phyloP scores from a whole-genome alignment of 1,140 invertebrate genomes.

The Nymphalis io region DNA sequence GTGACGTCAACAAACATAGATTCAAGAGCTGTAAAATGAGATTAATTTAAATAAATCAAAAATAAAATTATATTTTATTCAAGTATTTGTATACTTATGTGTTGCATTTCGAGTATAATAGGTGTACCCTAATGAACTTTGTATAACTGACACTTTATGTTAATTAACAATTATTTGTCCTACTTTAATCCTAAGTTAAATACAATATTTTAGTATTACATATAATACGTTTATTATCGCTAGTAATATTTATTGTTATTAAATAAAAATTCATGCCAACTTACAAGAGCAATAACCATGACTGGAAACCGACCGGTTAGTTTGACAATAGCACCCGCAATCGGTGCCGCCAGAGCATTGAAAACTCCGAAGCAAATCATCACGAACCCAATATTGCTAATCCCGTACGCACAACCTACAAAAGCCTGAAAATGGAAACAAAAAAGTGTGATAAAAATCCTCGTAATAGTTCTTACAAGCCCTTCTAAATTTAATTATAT shows the following conservation, averaged over 20 bases:
- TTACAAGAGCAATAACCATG: constrained; percentile 86
- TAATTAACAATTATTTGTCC: too few species aligned
- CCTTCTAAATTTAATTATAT: too few species aligned
- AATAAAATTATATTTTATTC: neutral
- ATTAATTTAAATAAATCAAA: constrained; percentile 5
- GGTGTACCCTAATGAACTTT: too few species aligned
- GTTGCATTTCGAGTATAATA: too few species aligned
- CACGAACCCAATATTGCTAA: constrained; percentile 94
- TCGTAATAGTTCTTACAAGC: too few species aligned
- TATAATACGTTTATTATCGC: too few species aligned
- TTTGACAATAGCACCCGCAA: constrained; percentile 90
- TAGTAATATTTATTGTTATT: neutral
- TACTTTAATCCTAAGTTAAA: too few species aligned
- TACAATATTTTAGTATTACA: too few species aligned
- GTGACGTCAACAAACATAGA: constrained; percentile 83
- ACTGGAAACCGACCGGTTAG: constrained; percentile 89
- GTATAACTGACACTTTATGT: too few species aligned
- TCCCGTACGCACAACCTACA: constrained; percentile 93
- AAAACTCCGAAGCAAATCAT: constrained; percentile 95
- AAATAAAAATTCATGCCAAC: constrained; percentile 19
- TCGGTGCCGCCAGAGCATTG: constrained; percentile 90
- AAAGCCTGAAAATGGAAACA: constrained; percentile 84
- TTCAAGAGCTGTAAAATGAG: constrained; percentile 82
- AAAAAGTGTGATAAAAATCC: neutral
- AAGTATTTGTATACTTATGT: too few species aligned